Conservation (phyloP, 2,888 invertebrate species). For the Punctoribates punctum region DNA sequence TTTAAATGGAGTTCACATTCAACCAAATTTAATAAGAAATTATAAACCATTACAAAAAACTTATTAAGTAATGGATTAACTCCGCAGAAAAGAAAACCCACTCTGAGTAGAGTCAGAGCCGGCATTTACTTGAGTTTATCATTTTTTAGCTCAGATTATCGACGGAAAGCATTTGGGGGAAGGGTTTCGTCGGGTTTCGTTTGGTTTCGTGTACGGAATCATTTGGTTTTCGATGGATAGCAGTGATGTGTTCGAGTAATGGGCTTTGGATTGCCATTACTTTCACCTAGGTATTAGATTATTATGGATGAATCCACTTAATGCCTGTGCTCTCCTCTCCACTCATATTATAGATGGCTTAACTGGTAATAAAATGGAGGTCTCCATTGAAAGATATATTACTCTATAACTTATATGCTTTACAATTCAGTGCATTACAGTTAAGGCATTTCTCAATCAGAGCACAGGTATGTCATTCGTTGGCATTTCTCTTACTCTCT, state of each 20-base stretch:
- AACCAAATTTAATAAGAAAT: too few relatives aligned
- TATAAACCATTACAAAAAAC: too few relatives aligned
- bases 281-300: not conserved
- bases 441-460: not conserved
- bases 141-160: not conserved
- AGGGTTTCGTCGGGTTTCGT: too few relatives aligned
- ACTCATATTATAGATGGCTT: slow-evolving; percentile 11
- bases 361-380: not conserved
- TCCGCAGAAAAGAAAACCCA: too few relatives aligned
- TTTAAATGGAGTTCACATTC: too few relatives aligned
- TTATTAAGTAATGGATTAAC: too few relatives aligned
- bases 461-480: not conserved
- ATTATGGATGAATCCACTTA: slow-evolving; percentile 13
- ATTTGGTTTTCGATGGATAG: not conserved
- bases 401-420: not conserved
- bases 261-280: not conserved
- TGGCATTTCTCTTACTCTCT: too few relatives aligned
- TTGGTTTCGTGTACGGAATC: not conserved
- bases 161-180: not conserved
- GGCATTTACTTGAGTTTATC: too few relatives aligned
- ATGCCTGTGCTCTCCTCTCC: not conserved
- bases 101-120: too few relatives aligned
- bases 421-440: not conserved
- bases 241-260: not conserved
- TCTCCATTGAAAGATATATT: not conserved